These are phyloP conservation scores for Stylophora pistillata DNA, from an alignment of 64 coral and sea anemone genomes.

Conservation along the genomic window DNA sequence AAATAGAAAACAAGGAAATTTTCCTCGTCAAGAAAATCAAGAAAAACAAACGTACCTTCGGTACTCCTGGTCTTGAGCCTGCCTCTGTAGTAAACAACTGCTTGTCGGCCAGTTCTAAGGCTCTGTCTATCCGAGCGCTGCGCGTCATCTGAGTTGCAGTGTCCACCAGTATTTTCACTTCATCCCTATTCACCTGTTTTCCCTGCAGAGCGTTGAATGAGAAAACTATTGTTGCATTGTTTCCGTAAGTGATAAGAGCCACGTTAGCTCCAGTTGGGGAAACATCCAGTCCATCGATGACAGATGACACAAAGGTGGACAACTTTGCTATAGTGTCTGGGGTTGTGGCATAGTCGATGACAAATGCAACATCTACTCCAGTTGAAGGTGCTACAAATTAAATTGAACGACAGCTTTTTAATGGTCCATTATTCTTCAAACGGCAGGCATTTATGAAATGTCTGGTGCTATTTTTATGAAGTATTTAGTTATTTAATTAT, in stretches of 20 bases:
- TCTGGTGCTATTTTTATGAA: neutral
- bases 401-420: neutral
- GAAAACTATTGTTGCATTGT: conserved; percentile 28
- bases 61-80: conserved; percentile 51
- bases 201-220: conserved; percentile 33
- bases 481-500: no score
- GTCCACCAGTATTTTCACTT: conserved; percentile 33
- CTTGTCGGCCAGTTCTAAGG: conserved; percentile 41
- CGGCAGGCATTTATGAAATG: no score
- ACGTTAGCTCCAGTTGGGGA: conserved; percentile 49
- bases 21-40: no score
- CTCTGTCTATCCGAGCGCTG: conserved; percentile 37
- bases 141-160: neutral
- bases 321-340: neutral
- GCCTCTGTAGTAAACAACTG: conserved; percentile 30
- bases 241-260: conserved; percentile 34
- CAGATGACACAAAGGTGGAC: conserved; percentile 8
- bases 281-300: conserved; percentile 33
- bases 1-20: no score
- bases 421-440: no score
- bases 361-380: conserved; percentile 37
- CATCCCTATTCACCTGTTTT: neutral
- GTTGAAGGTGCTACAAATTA: neutral
- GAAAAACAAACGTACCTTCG: conserved; percentile 19
- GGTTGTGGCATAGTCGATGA: conserved; percentile 22